Base-by-base conservation (phyloP, 2,113 vertebrate genomes). In the Ceyx melanurus region DNA sequence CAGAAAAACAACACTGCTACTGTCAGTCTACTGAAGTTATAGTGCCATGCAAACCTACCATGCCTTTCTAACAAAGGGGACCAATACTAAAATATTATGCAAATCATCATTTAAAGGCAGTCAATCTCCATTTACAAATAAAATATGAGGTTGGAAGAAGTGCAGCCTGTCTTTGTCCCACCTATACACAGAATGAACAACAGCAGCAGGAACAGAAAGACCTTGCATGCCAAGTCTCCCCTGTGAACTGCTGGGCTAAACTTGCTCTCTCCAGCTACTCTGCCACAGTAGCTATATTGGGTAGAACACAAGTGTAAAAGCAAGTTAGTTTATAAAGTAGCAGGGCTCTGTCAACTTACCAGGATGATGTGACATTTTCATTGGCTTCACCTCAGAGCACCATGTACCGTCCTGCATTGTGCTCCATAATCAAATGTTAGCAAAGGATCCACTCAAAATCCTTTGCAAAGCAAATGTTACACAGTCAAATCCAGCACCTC, bases 371-470 rank as follows among this genome's bases (percentile, higher is more conserved):
- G 22, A 25, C 17, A 11, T 31, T 56, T 58, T n/a, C 40, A 26
- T 2, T 6, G 60, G 13, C 50, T 42, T 31, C 56, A 58, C 11
- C 46, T 62, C 51, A 23, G 51, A 66, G 70, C 31, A 53, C 26
- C 37, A 48, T 0, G 0, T 9, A 48, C 13, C n/a, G 40, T 28
- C 21, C 70, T 35, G 17, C 11, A 5, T 8, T 25, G 9, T 6
- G 11, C 25, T 35, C 61, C 60, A 23, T 8, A 46, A 28, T 9
- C 26, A 20, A n/a, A 65, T 2, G 10, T 4, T 23, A 37, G 31
- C 11, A 8, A 1, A 64, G 22, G 10, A 67, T 26, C 18, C 62
- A 18, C 11, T 7, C n/a, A 13, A 57, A 14, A 62, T 77, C 54
- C 57, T 31, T 2, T 18, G 21, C 37, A 64, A 66, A 81, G 62